These are phyloP conservation scores for Hipparchia sbordonii DNA, from an alignment of 2,888 invertebrate species.

Conservation along the genomic window DNA sequence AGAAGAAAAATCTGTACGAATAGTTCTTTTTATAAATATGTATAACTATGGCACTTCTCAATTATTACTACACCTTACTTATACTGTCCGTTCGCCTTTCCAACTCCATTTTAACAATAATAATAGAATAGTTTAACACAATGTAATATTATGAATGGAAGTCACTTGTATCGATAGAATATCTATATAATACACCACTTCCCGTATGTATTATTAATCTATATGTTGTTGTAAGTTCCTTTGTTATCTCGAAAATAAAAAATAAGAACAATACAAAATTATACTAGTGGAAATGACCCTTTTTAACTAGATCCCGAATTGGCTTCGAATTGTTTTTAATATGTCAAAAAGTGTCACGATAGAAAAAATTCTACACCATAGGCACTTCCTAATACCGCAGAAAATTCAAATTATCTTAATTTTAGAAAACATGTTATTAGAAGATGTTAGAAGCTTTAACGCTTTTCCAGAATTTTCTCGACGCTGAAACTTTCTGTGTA, in stretches of 20 bases:
- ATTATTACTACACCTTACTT: not conserved
- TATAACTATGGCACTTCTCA: not conserved
- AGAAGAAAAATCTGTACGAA: not conserved
- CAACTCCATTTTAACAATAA: slow-evolving; percentile 27
- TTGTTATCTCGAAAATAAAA: not conserved
- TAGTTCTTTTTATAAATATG: not conserved
- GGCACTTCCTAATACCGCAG: too few relatives aligned
- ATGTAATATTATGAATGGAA: too few relatives aligned
- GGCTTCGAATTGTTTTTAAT: too few relatives aligned
- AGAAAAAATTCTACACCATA: too few relatives aligned
- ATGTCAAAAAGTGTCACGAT: too few relatives aligned
- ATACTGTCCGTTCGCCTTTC: slow-evolving; percentile 33
- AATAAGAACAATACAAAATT: too few relatives aligned
- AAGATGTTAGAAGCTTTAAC: not conserved
- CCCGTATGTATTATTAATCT: too few relatives aligned
- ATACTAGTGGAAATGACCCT: too few relatives aligned
- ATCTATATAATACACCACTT: slow-evolving; percentile 15
- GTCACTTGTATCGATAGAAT: slow-evolving; percentile 33
- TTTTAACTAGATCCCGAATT: too few relatives aligned
- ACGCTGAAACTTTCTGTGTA: too few relatives aligned
- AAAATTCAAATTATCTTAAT: too few relatives aligned
- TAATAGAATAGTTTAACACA: slow-evolving; percentile 32
- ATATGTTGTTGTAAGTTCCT: not conserved
- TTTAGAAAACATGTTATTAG: not conserved
- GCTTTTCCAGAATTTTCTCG: not conserved